phyloP scores from a whole-genome alignment of 2,888 invertebrate species.

The Temnothorax ravouxi region DNA sequence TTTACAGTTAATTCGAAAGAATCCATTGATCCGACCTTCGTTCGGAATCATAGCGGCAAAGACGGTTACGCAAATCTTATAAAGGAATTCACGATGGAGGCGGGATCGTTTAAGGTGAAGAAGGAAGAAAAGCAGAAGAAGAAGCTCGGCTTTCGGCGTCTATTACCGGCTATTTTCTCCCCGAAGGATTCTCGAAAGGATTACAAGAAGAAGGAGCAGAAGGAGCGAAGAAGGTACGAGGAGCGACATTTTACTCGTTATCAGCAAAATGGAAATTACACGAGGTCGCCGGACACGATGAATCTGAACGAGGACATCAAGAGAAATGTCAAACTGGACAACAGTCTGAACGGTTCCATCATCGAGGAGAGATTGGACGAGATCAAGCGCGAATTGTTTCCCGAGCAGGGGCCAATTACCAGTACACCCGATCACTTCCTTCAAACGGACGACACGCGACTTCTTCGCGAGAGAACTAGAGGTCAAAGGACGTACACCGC shows the following conservation, averaged over 20 bases:
- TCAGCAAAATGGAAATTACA: constrained; percentile 84
- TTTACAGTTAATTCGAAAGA: constrained; percentile 23
- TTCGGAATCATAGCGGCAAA: constrained; percentile 16
- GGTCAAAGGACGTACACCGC: constrained; percentile 74
- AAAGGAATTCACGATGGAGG: constrained; percentile 82
- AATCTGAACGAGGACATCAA: constrained; percentile 84
- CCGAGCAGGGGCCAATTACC: constrained; percentile 80
- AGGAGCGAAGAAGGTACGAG: constrained; percentile 80
- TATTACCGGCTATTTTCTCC: constrained; percentile 82
- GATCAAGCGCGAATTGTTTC: constrained; percentile 82
- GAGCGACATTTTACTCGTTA: constrained; percentile 82
- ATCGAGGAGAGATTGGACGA: constrained; percentile 83
- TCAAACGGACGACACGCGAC: constrained; percentile 71
- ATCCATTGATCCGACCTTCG: constrained; percentile 20
- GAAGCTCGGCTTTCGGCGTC: constrained; percentile 81
- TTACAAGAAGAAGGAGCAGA: constrained; percentile 80
- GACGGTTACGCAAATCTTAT: constrained; percentile 84
- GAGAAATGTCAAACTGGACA: constrained; percentile 82
- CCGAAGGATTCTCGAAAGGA: constrained; percentile 84
- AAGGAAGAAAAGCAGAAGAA: constrained; percentile 85
- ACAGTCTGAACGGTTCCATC: constrained; percentile 82
- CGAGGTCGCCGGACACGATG: constrained; percentile 83
- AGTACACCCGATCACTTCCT: constrained; percentile 82
- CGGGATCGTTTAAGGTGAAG: constrained; percentile 81
- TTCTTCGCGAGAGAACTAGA: constrained; percentile 67